A percentile compares a stretch with the other conserved stretches of the same genome.
Conservation (phyloP, 2,797 vertebrate genomes). For the Oreortyx pictus region DNA sequence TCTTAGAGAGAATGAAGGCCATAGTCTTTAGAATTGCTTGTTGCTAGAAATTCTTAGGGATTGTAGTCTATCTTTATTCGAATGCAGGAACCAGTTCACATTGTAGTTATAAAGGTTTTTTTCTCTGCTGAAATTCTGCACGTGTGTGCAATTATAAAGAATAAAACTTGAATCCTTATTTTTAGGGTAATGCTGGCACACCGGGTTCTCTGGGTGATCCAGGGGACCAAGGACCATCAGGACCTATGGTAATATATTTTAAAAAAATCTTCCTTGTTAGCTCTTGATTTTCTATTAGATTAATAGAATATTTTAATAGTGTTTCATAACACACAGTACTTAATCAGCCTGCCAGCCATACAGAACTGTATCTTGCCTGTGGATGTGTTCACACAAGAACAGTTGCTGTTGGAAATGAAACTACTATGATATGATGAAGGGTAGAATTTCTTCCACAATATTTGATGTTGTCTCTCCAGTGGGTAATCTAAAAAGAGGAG, state of each 20-base stretch:
- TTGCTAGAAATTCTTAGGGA: background rate
- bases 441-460: background rate
- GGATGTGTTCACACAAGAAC: background rate
- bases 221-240: conserved; percentile 74
- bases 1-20: background rate
- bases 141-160: background rate
- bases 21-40: background rate
- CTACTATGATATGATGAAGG: background rate
- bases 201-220: conserved; percentile 67
- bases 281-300: background rate
- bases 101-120: background rate
- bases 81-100: background rate
- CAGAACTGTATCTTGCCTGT: background rate
- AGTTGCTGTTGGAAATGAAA: background rate
- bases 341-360: background rate
- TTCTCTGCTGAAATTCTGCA: background rate
- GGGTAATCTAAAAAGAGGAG: background rate
- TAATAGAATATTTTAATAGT: background rate
- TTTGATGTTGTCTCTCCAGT: background rate
- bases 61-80: background rate
- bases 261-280: background rate
- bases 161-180: conserved; percentile 13
- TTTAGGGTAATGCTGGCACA: conserved; percentile 74
- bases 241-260: conserved; percentile 69
- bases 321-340: background rate